A percentile compares a stretch with the other conserved stretches of the same genome.
These are phyloP conservation scores for Sminthurinus aureus DNA, from an alignment of 2,888 invertebrate genomes.

Conservation along the genomic window DNA sequence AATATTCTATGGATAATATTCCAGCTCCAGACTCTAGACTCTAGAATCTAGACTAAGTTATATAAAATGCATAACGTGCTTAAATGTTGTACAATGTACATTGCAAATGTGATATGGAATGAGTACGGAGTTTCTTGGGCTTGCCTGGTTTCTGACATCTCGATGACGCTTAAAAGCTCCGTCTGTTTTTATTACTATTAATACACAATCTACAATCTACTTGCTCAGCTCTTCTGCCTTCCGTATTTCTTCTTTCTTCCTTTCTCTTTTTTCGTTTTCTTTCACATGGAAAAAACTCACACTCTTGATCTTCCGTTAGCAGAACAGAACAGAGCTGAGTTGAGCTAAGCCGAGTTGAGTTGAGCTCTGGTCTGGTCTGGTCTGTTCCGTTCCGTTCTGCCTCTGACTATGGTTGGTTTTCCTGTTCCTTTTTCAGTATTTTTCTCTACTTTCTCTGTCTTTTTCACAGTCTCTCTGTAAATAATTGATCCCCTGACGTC, in stretches of 20 bases:
- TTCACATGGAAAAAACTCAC: not conserved
- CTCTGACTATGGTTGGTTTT: not conserved
- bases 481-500: conserved; percentile 38
- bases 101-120: too few species aligned
- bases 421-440: conserved; percentile 12
- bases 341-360: too few species aligned
- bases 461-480: conserved; percentile 11
- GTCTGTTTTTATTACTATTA: not conserved
- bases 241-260: not conserved
- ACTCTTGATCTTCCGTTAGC: not conserved
- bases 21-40: too few species aligned
- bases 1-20: too few species aligned
- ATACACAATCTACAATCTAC: not conserved
- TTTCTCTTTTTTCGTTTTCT: too few species aligned
- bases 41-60: too few species aligned
- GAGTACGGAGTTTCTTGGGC: not conserved
- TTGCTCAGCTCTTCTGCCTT: not conserved
- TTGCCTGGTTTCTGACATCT: not conserved
- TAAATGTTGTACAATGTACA: too few species aligned
- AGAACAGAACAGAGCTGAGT: not conserved
- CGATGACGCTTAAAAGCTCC: not conserved
- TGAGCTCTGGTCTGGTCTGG: too few species aligned
- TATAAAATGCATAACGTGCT: too few species aligned
- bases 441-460: not conserved
- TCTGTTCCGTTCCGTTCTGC: too few species aligned